These are phyloP conservation scores for Oegoconia quadripuncta DNA, from an alignment of 2,888 invertebrate genomes.

Conservation along the genomic window DNA sequence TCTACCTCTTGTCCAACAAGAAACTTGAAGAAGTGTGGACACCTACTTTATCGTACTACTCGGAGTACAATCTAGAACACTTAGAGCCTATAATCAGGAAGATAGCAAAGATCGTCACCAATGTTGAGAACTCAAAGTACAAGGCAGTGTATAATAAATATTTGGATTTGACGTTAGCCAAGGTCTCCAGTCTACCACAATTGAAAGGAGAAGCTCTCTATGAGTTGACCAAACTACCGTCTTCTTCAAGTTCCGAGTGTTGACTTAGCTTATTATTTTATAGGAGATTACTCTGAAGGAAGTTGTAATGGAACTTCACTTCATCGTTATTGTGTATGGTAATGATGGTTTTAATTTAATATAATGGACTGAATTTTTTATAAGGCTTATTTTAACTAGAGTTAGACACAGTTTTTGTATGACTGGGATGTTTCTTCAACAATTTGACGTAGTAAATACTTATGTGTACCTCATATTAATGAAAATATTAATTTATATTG, in stretches of 20 bases:
- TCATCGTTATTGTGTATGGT: constrained; percentile 5
- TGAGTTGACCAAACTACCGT: constrained; percentile 38
- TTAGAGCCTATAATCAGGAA: constrained; percentile 83
- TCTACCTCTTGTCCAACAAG: constrained; percentile 75
- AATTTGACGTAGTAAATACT: no score
- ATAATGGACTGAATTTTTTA: constrained; percentile 13
- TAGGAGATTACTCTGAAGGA: not conserved
- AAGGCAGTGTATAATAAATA: constrained; percentile 86
- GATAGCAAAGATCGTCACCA: constrained; percentile 83
- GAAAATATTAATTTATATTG: no score
- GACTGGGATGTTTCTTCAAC: constrained; percentile 33
- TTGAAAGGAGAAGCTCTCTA: constrained; percentile 68
- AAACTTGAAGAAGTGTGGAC: constrained; percentile 82
- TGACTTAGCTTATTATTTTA: not conserved
- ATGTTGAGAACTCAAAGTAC: constrained; percentile 84
- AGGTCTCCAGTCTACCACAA: constrained; percentile 82
- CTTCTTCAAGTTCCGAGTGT: constrained; percentile 18
- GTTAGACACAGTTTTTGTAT: constrained; percentile 48
- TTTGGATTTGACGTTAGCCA: constrained; percentile 72
- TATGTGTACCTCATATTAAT: no score
- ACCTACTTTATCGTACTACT: constrained; percentile 86
- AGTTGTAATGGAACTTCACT: not conserved
- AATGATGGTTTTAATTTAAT: constrained; percentile 13
- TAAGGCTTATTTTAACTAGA: constrained; percentile 48
- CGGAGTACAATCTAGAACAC: constrained; percentile 84